Percentiles rank a stretch among this genome's conserved stretches.
phyloP scores from a whole-genome alignment of 2,113 vertebrate genomes.

The Sturnira hondurensis region DNA sequence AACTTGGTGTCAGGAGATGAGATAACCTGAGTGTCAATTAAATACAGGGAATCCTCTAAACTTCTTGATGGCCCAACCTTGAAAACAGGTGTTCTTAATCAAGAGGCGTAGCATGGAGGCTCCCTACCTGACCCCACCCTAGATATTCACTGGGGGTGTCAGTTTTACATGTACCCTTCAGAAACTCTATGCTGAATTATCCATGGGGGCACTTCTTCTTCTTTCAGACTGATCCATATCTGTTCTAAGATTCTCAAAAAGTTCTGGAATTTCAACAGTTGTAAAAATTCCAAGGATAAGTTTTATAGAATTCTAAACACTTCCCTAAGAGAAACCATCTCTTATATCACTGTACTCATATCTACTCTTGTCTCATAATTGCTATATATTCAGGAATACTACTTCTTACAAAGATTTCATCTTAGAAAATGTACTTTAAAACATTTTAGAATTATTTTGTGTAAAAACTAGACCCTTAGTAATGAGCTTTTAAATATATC shows the following conservation, averaged over 20 bases:
- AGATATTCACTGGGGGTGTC: neutral
- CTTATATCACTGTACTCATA: neutral
- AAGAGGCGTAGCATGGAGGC: neutral
- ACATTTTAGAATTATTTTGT: neutral
- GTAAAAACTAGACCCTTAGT: neutral
- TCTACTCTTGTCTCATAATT: neutral
- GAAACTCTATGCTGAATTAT: neutral
- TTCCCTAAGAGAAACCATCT: neutral
- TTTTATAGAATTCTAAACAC: neutral
- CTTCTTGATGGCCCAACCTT: neutral
- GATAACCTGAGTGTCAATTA: neutral
- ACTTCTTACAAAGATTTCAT: neutral
- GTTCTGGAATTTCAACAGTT: neutral
- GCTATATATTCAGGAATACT: neutral
- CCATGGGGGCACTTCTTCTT: neutral
- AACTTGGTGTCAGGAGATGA: neutral
- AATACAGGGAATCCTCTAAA: neutral
- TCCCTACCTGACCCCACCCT: accelerated
- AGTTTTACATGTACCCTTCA: neutral
- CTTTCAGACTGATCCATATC: neutral
- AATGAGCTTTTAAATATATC: neutral
- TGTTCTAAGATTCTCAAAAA: neutral
- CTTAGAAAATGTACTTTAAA: neutral
- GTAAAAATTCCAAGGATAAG: neutral
- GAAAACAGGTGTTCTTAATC: neutral